Evolutionary conservation across 2,797 vertebrate species (phyloP), one percentile per base, ranked within the genome.

Genomic region (Buceros bicornis): DNA sequence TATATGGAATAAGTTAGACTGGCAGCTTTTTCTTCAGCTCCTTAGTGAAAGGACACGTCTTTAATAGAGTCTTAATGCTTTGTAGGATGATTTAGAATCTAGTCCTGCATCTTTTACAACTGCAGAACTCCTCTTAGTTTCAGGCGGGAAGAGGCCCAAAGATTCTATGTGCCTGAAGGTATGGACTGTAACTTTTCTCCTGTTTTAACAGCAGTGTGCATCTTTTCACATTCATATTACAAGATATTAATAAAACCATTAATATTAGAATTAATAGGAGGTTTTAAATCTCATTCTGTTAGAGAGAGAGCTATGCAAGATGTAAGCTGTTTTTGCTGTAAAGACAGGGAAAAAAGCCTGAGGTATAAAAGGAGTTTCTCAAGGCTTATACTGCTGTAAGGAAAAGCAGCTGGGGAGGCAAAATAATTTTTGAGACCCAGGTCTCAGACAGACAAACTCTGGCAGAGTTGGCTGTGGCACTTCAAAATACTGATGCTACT

Each of bases 1-100:
- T 95, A 87, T 92, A 93, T 26, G 72, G 42, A 96, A 93, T 87
- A 97, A 90, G 78, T 66, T 93, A 78, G 42, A 91, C 62, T 86
- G 56, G 71, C 25, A 93, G 69, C 31, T 89, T 70, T 88, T 94
- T 65, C 86, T 93, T 89, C 57, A 87, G 72, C 78, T 87, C 58
- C 67, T 90, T 87, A 66, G 62, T 70, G 53, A 95, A 95, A 96
- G 56, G 87, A 81, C 43, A 16, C 80, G 82, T 92, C 25, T 95
- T 87, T 87, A 94, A 92, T 81, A 91, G 71, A 92, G 43, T 11
- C 58, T 87, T 84, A 89, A 89, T 91, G 48, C 51, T 87, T 73
- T 87, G 37, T 72, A 85, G 54, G 50, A 84, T 64, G 56, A 88
- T 87, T 94, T 93, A 87, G 67, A 90, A 61, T 73, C 29, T 58